Base-by-base conservation (phyloP, 2,113 vertebrate genomes). In the Crotophaga sulcirostris region DNA sequence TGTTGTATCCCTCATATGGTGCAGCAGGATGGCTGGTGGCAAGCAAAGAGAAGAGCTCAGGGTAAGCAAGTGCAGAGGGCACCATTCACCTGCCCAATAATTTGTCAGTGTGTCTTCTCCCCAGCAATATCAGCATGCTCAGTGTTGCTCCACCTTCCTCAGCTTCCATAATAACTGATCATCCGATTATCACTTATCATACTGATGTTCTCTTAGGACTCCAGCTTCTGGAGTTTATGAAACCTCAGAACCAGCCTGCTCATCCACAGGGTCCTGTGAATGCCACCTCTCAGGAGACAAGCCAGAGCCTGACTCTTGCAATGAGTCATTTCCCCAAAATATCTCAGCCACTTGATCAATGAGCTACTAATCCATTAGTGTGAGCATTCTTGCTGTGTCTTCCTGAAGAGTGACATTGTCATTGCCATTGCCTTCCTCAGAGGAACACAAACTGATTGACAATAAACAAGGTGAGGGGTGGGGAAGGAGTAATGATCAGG, bases 61-160 rank as follows among this genome's bases (percentile, higher is more conserved):
- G 60, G 20, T 20, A 54, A 26, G 23, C 42, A 34, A 36, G 16
- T 2, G 0, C 58, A 52, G 49, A 78, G 16, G 16, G 8, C 15
- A 34, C 2, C 15, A 2, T n/a, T 77, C 5, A 1, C 13, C 36
- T 72, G 7, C 42, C 36, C 1, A 1, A 9, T 16, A 26, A 7
- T 11, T n/a, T 17, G 18, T 6, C 9, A 14, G 17, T 6, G 26
- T 5, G 17, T 33, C 25, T 40, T 40, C 6, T 75, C 10, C 16
- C 25, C 20, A 73, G 40, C 19, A 63, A 12, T 5, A 16, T 9
- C 55, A 38, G 26, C 19, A 13, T 7, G 4, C 36, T 66, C 29
- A 28, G 33, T 10, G 1, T 4, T 31, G 28, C 28, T 42, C 16
- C 45, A 20, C 13, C 11, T 73, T 49, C 13, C 33, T 19, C 34